Conservation (phyloP, 2,888 invertebrate genomes). For the Brachynemurus nebulosus region DNA sequence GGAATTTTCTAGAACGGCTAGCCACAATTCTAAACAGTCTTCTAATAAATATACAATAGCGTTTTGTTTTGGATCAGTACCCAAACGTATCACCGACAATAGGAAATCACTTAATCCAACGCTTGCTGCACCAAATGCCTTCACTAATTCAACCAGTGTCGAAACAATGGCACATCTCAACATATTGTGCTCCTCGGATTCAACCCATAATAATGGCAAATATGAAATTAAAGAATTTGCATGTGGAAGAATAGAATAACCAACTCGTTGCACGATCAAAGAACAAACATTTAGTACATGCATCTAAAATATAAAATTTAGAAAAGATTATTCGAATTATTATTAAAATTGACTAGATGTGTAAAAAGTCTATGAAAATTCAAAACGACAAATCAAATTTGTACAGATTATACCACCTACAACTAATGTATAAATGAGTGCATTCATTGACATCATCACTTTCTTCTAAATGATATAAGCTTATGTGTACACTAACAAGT, state of each 20-base stretch:
- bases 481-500: too few relatives aligned
- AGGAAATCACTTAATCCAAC: constrained; percentile 47
- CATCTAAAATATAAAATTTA: constrained; percentile 60
- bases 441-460: too few relatives aligned
- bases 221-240: constrained; percentile 61
- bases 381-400: too few relatives aligned
- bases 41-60: constrained; percentile 83
- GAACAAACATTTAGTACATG: constrained; percentile 82
- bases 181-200: constrained; percentile 79
- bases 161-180: constrained; percentile 80
- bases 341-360: too few relatives aligned
- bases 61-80: constrained; percentile 64
- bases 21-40: constrained; percentile 85
- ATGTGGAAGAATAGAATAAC: constrained; percentile 56
- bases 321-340: too few relatives aligned
- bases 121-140: constrained; percentile 48
- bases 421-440: too few relatives aligned
- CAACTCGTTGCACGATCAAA: constrained; percentile 76
- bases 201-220: constrained; percentile 77
- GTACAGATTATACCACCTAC: too few relatives aligned
- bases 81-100: constrained; percentile 51
- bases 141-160: constrained; percentile 72
- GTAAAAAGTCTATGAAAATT: too few relatives aligned
- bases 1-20: constrained; percentile 65
- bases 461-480: too few relatives aligned